phyloP scores from a whole-genome alignment of 2,797 vertebrate species.

The Tarsius wallacei region DNA sequence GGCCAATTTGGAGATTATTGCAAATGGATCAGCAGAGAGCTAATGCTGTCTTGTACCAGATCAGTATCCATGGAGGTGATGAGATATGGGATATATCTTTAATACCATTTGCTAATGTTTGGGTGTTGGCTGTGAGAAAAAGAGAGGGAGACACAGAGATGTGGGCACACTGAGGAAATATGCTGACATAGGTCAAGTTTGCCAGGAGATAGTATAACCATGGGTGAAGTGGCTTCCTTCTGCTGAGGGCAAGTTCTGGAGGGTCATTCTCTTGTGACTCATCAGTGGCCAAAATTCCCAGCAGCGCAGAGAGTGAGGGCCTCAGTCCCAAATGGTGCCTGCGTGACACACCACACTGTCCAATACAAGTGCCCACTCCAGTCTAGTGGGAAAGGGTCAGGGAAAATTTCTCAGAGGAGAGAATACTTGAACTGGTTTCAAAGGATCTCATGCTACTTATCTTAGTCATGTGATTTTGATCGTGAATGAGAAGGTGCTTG shows the following conservation, averaged over 20 bases:
- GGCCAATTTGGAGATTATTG: not conserved
- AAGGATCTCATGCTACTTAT: not conserved
- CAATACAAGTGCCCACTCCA: not conserved
- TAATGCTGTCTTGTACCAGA: not conserved
- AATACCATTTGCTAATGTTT: not conserved
- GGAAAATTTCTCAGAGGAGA: not conserved
- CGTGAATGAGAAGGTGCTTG: conserved; percentile 4
- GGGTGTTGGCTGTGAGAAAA: not conserved
- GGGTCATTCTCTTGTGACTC: not conserved
- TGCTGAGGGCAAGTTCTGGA: not conserved
- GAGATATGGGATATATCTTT: not conserved
- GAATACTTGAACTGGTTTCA: not conserved
- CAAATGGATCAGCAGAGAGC: not conserved
- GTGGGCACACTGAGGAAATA: not conserved
- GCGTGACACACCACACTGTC: not conserved
- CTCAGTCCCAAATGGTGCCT: not conserved
- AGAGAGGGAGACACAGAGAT: not conserved
- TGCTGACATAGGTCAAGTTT: not conserved
- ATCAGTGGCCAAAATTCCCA: not conserved
- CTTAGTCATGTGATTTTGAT: conserved; percentile 7
- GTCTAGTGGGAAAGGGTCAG: not conserved
- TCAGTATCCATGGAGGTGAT: not conserved
- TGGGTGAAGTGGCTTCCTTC: not conserved
- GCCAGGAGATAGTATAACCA: not conserved
- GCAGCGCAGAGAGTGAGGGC: not conserved